These are phyloP conservation scores for Drosophila mojavensis DNA, from an alignment of 1,140 invertebrate genomes.

Conservation along the genomic window DNA sequence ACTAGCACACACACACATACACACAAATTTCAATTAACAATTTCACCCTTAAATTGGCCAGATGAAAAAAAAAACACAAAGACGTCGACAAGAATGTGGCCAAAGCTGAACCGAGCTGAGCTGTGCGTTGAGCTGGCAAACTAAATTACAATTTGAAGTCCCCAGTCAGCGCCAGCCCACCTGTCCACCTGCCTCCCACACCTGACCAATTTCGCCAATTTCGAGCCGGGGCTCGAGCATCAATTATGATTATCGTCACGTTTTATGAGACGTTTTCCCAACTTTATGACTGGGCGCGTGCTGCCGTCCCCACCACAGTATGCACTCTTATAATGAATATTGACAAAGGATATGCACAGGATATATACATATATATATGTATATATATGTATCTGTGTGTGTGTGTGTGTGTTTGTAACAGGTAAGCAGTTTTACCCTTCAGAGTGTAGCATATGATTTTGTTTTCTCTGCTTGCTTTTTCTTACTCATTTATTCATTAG, in stretches of 20 bases:
- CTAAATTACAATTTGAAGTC: slow-evolving; percentile 78
- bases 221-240: slow-evolving; percentile 56
- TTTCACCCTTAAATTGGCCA: slow-evolving; percentile 78
- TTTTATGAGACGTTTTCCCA: slow-evolving; percentile 80
- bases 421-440: slow-evolving; percentile 9
- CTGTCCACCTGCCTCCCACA: slow-evolving; percentile 5
- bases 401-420: neutral
- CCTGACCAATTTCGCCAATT: slow-evolving; percentile 22
- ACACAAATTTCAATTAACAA: slow-evolving; percentile 83
- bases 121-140: slow-evolving; percentile 44
- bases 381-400: neutral
- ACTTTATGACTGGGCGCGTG: slow-evolving; percentile 74
- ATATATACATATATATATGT: slow-evolving; percentile 2
- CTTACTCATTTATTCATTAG: slow-evolving; percentile 53
- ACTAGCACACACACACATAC: slow-evolving; percentile 19
- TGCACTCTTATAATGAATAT: slow-evolving; percentile 81
- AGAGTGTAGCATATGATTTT: slow-evolving; percentile 8
- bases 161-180: slow-evolving; percentile 7
- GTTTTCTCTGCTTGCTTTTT: slow-evolving; percentile 6
- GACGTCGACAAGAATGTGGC: slow-evolving; percentile 17
- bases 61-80: slow-evolving; percentile 49
- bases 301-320: slow-evolving; percentile 54
- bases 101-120: slow-evolving; percentile 24
- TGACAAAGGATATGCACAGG: slow-evolving; percentile 69
- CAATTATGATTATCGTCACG: slow-evolving; percentile 83